phyloP scores from a whole-genome alignment of 2,113 vertebrate species.

The Otis tarda region DNA sequence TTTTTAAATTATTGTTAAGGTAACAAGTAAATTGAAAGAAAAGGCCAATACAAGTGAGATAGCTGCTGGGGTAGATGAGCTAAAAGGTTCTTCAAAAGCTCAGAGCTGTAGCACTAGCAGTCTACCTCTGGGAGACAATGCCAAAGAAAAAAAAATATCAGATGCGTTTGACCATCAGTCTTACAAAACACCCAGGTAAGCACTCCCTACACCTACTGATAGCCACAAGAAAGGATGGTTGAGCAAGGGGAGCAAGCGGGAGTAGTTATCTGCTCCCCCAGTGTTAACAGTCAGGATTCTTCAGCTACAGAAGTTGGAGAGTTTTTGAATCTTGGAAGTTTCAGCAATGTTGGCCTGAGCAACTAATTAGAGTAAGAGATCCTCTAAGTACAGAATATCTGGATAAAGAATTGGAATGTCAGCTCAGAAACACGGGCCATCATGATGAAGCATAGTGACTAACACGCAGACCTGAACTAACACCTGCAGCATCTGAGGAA shows the following conservation, averaged over 20 bases:
- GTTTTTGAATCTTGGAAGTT: neutral
- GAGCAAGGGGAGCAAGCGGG: neutral
- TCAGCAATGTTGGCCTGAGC: neutral
- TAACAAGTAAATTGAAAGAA: neutral
- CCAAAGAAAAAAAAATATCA: neutral
- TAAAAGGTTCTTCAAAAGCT: neutral
- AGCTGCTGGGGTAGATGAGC: neutral
- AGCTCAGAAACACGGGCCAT: neutral
- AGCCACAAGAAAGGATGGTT: rapidly evolving
- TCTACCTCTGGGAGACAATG: neutral
- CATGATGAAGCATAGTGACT: neutral
- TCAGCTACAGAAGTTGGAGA: neutral
- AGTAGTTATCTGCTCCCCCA: neutral
- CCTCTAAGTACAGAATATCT: neutral
- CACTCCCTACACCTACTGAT: neutral
- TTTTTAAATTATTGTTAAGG: neutral
- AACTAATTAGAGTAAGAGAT: rapidly evolving
- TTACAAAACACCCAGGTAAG: neutral
- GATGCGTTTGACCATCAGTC: rapidly evolving
- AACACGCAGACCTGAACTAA: neutral
- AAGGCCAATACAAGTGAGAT: neutral
- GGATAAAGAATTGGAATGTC: neutral
- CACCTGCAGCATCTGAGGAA: neutral
- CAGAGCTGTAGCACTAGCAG: neutral
- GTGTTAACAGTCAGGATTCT: neutral